Conservation (phyloP, 1,140 invertebrate species). For the Coelopa frigida region DNA sequence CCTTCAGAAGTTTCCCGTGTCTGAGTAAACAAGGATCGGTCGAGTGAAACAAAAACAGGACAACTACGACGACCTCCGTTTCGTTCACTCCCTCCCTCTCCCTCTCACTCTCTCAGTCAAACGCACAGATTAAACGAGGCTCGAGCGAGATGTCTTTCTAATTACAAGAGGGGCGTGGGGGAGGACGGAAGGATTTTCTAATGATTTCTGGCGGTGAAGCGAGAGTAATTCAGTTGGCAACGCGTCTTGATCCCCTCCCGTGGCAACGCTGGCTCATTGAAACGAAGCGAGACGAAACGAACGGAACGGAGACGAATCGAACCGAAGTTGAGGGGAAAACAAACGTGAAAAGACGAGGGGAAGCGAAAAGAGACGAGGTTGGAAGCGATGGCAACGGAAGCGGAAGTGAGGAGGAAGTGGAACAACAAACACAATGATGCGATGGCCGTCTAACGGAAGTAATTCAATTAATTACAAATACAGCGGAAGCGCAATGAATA, state of each 20-base stretch:
- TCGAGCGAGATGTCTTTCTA: constrained; percentile 43
- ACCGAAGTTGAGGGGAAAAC: too few species aligned
- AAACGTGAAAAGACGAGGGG: too few species aligned
- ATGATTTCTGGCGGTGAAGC: constrained; percentile 3
- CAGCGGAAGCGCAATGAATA: constrained; percentile 18
- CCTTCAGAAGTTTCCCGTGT: too few species aligned
- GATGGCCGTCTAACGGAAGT: constrained; percentile 40
- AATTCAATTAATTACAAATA: constrained; percentile 45
- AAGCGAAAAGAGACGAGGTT: not conserved
- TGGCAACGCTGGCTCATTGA: too few species aligned
- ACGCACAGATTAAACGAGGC: constrained; percentile 44
- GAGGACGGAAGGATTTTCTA: not conserved
- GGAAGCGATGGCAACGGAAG: not conserved
- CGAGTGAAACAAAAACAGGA: too few species aligned
- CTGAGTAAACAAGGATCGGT: too few species aligned
- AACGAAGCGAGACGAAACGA: not conserved
- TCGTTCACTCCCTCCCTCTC: too few species aligned
- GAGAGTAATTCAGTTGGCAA: constrained; percentile 8
- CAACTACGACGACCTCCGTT: too few species aligned
- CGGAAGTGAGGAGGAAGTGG: not conserved
- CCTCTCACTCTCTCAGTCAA: constrained; percentile 17
- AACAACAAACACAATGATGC: too few species aligned
- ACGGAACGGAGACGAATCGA: constrained; percentile 3
- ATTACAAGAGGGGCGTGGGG: constrained; percentile 21
- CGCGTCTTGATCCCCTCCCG: too few species aligned